phyloP scores from a whole-genome alignment of 2,888 invertebrate species.

The Scaptodrosophila latifasciaeformis region DNA sequence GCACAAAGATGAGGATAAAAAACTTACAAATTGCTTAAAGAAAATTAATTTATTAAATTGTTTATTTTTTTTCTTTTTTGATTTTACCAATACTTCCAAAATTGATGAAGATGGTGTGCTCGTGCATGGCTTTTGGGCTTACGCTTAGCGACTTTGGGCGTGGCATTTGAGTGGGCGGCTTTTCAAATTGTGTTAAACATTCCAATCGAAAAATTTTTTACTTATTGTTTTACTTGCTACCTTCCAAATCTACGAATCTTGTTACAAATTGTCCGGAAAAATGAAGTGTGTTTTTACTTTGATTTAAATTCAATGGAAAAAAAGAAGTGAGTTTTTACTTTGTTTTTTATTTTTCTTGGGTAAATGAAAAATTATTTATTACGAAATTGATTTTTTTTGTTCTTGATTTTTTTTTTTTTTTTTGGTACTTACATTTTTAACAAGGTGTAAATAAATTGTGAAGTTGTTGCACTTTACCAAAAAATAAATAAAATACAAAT shows the following conservation, averaged over 20 bases:
- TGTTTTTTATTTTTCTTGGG: slow-evolving; percentile 21
- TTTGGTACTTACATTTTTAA: slow-evolving; percentile 60
- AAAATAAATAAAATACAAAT: slow-evolving; percentile 42
- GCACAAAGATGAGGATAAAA: slow-evolving; percentile 11
- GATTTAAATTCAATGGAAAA: too few relatives aligned
- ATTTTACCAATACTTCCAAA: slow-evolving; percentile 61
- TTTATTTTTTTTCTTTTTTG: slow-evolving; percentile 35
- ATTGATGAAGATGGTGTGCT: slow-evolving; percentile 51
- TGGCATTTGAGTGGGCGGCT: slow-evolving; percentile 17
- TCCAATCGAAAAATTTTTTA: neutral
- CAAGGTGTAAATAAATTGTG: slow-evolving; percentile 65
- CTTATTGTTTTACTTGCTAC: neutral
- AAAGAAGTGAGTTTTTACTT: slow-evolving; percentile 47
- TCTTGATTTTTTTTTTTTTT: slow-evolving; percentile 47
- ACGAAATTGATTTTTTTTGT: slow-evolving; percentile 9
- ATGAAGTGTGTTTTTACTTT: slow-evolving; percentile 10
- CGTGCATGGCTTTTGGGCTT: slow-evolving; percentile 58
- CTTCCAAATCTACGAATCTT: slow-evolving; percentile 2
- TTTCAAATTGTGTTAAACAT: slow-evolving; percentile 26
- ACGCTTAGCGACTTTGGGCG: slow-evolving; percentile 48
- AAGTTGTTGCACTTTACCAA: slow-evolving; percentile 58
- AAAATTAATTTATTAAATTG: slow-evolving; percentile 42
- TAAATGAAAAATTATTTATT: slow-evolving; percentile 57
- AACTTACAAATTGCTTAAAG: slow-evolving; percentile 52
- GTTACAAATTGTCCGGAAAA: slow-evolving; percentile 18